Evolutionary conservation across 2,888 invertebrate species (phyloP).

Genomic region (Sussaba pulchella): DNA sequence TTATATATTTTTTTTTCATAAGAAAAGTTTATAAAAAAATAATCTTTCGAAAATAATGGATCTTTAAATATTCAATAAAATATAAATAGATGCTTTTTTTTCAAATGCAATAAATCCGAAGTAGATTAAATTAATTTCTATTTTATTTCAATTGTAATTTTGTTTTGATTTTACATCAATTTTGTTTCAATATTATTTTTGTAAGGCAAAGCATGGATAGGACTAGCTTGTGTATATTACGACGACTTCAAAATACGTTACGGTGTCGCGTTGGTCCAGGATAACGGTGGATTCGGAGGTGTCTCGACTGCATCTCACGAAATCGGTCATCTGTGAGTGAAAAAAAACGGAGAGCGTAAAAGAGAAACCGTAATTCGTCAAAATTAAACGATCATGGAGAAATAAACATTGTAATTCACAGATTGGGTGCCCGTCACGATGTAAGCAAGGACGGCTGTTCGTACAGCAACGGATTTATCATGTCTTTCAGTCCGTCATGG

Average conservation of each 20-base stretch:
- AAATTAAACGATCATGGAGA: not conserved
- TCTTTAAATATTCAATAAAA: too few species aligned
- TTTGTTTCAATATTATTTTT: too few species aligned
- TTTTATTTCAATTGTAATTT: too few species aligned
- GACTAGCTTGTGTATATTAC: slow-evolving; percentile 1
- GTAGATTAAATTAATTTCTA: too few species aligned
- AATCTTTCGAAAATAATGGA: too few species aligned
- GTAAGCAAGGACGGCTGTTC: not conserved
- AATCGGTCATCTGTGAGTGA: slow-evolving; percentile 59
- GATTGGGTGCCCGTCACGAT: slow-evolving; percentile 46
- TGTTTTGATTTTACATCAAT: too few species aligned
- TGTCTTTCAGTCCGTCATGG: slow-evolving; percentile 14
- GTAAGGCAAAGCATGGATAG: slow-evolving; percentile 2
- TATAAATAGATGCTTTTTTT: too few species aligned
- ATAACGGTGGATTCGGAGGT: slow-evolving; percentile 43
- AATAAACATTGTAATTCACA: not conserved
- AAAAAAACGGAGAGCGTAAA: not conserved
- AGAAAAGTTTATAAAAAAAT: too few species aligned
- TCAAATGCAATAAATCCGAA: too few species aligned
- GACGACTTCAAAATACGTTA: rapidly evolving
- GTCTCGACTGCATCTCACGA: slow-evolving; percentile 54
- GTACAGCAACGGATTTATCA: slow-evolving; percentile 25
- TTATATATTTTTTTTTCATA: too few species aligned
- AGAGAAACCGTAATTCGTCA: not conserved
- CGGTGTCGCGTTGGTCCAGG: slow-evolving; percentile 23